These are phyloP conservation scores for Loris lydekkerianus DNA, from an alignment of 2,797 vertebrate genomes.

Conservation along the genomic window DNA sequence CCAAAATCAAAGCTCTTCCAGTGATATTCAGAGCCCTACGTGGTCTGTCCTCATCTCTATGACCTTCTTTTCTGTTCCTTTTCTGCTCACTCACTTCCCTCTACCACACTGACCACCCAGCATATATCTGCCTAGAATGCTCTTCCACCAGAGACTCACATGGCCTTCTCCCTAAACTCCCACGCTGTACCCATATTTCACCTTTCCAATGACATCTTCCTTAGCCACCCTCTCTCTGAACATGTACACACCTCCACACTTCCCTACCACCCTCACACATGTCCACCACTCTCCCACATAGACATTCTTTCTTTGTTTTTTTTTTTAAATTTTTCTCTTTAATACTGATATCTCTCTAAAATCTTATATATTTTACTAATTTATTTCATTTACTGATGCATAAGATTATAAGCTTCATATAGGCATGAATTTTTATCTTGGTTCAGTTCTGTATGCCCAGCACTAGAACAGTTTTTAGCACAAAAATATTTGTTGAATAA, in stretches of 20 bases:
- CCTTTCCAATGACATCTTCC: neutral
- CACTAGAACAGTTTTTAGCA: conserved; percentile 1
- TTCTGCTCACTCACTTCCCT: neutral
- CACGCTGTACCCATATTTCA: neutral
- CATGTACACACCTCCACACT: neutral
- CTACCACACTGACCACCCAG: neutral
- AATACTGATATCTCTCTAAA: neutral
- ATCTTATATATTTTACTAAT: neutral
- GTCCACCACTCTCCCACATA: neutral
- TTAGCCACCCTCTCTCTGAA: neutral
- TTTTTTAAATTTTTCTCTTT: neutral
- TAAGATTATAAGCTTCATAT: neutral
- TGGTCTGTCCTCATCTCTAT: neutral
- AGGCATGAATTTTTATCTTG: neutral
- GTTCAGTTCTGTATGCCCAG: neutral
- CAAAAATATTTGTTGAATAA: conserved; percentile 13
- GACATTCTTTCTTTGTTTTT: neutral
- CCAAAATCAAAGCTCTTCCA: neutral
- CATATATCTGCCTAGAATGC: neutral
- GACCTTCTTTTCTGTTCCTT: neutral
- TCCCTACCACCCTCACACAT: neutral
- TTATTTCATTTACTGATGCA: neutral
- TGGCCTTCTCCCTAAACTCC: conserved; percentile 13
- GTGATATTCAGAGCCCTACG: neutral
- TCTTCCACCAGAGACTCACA: neutral